Conservation (phyloP, 2,797 vertebrate species). For the Cryptoprocta ferox region DNA sequence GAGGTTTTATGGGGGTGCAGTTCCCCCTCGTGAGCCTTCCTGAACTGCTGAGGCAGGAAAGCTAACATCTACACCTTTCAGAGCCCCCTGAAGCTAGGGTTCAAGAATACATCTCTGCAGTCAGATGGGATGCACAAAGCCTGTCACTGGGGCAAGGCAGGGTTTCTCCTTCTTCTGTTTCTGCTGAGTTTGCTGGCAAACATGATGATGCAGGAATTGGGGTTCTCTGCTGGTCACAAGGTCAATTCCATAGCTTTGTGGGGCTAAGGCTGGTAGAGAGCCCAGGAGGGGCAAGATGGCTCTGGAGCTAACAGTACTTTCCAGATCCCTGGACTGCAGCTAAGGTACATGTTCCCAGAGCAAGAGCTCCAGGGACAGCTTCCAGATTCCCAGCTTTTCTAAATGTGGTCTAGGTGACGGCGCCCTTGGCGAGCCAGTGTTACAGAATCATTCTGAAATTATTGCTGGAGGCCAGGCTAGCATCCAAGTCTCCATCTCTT, state of each 20-base stretch:
- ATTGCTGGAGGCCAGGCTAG: background rate
- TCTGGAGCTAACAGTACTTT: background rate
- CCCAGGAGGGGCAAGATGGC: background rate
- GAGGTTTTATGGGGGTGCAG: background rate
- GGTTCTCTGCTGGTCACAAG: background rate
- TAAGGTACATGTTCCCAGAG: background rate
- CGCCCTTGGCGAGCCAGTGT: background rate
- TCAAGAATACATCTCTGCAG: background rate
- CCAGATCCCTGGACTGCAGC: background rate
- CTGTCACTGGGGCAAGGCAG: background rate
- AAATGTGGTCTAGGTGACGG: background rate
- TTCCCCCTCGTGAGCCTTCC: background rate
- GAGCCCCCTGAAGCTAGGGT: background rate
- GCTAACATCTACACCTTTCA: background rate
- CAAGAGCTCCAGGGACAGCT: background rate
- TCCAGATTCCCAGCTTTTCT: background rate
- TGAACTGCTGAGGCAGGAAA: background rate
- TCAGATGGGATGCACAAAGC: background rate
- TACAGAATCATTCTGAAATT: slow-evolving; percentile 12
- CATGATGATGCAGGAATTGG: background rate
- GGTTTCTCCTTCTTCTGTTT: background rate
- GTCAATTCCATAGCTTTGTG: background rate
- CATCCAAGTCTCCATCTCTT: background rate
- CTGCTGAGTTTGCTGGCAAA: background rate
- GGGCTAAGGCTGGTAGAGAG: no score